Evolutionary conservation across 2,797 vertebrate species (phyloP).

Genomic region (Menidia menidia): DNA sequence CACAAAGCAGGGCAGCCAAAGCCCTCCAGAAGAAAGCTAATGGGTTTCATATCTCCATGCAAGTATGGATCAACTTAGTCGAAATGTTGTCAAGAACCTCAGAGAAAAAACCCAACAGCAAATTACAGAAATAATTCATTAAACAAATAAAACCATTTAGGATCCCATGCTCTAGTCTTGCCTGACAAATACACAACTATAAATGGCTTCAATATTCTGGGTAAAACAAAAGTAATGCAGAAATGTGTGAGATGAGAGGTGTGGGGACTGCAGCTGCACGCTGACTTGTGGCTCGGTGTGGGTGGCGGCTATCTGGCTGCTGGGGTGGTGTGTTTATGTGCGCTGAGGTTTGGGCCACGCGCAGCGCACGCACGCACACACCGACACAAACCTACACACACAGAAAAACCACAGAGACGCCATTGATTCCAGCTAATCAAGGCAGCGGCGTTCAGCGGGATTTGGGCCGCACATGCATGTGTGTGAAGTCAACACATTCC

Average conservation of each 20-base stretch:
- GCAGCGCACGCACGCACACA: conserved; percentile 58
- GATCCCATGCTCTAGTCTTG: not conserved
- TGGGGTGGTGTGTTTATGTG: conserved; percentile 78
- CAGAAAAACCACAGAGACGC: conserved; percentile 75
- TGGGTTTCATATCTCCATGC: not conserved
- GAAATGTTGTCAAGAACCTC: no score
- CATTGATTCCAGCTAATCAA: conserved; percentile 83
- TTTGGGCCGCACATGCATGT: conserved; percentile 67
- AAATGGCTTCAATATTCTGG: no score
- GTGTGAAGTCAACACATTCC: conserved; percentile 90
- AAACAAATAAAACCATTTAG: not conserved
- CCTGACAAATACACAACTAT: not conserved
- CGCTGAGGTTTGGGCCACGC: conserved; percentile 73
- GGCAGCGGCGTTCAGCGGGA: conserved; percentile 68
- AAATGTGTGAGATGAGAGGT: conserved; percentile 52
- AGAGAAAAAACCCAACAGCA: no score
- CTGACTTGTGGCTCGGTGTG: conserved; percentile 57
- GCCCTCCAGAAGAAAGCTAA: not conserved
- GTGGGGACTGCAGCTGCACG: conserved; percentile 65
- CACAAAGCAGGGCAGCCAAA: not conserved
- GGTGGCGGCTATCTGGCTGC: conserved; percentile 67
- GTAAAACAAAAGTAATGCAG: conserved; percentile 5
- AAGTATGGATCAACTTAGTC: not conserved
- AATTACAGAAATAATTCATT: not conserved
- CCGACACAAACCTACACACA: conserved; percentile 38